A percentile compares a stretch with the other conserved stretches of the same genome.
These are phyloP conservation scores for Corythornis leucogaster DNA, from an alignment of 2,797 vertebrate genomes.

Conservation along the genomic window DNA sequence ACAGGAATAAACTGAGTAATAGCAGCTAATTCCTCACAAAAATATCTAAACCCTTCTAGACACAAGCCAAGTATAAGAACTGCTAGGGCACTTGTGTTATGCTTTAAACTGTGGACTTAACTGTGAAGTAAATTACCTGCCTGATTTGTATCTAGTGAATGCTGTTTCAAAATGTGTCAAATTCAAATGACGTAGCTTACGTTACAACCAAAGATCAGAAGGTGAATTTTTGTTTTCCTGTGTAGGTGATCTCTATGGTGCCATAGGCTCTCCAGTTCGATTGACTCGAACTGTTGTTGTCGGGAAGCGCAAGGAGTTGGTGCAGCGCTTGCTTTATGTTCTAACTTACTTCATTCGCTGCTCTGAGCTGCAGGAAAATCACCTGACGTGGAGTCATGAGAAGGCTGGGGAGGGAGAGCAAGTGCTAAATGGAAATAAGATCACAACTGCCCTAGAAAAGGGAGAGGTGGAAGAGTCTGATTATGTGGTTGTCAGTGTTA, in stretches of 20 bases:
- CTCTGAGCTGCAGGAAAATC: conserved; percentile 88
- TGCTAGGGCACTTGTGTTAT: neutral
- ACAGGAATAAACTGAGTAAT: neutral
- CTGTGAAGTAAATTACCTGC: neutral
- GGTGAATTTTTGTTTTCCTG: neutral
- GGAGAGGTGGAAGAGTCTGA: conserved; percentile 85
- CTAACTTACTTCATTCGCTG: conserved; percentile 90
- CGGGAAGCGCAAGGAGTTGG: conserved; percentile 85
- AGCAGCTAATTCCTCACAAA: neutral
- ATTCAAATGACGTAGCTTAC: neutral
- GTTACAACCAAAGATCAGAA: neutral
- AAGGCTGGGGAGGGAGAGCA: conserved; percentile 67
- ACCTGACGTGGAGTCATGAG: conserved; percentile 66
- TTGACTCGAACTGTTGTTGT: conserved; percentile 86
- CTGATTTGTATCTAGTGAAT: neutral
- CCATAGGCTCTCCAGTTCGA: conserved; percentile 86
- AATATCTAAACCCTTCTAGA: neutral
- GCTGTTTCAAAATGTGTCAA: neutral
- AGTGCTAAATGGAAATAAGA: conserved; percentile 74
- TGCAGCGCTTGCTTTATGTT: conserved; percentile 86
- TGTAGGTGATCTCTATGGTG: conserved; percentile 87
- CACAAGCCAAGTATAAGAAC: neutral
- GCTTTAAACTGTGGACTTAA: neutral
- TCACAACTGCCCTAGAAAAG: conserved; percentile 81
- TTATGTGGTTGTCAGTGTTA: conserved; percentile 84